A percentile compares a stretch with the other conserved stretches of the same genome.
These are phyloP conservation scores for Pantherophis vulpinus DNA, from an alignment of 2,797 vertebrate species.

Conservation along the genomic window DNA sequence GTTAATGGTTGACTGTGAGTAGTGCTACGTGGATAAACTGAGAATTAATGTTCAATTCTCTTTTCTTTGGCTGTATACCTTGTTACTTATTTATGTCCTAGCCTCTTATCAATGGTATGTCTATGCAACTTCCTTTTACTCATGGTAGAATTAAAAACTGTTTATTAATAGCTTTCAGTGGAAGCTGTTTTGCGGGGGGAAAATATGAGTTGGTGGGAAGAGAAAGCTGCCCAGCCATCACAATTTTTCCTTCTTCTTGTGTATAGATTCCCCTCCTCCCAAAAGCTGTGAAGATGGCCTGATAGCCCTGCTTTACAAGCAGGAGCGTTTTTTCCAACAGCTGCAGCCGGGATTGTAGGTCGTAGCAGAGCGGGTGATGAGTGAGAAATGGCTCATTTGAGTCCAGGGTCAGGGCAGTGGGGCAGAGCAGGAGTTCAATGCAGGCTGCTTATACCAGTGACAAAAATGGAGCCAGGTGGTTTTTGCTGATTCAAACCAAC, in stretches of 20 bases:
- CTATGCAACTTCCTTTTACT: not conserved
- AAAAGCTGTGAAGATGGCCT: not conserved
- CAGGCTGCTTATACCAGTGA: not conserved
- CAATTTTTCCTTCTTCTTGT: not conserved
- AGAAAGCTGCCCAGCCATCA: not conserved
- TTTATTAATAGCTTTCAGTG: not conserved
- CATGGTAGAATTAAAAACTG: not conserved
- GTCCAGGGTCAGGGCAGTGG: not conserved
- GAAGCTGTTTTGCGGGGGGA: not conserved
- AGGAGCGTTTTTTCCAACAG: not conserved
- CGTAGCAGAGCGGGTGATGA: not conserved
- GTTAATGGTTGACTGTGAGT: not conserved
- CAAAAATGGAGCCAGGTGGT: not conserved
- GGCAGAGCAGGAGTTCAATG: not conserved
- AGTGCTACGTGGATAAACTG: not conserved
- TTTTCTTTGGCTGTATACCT: not conserved
- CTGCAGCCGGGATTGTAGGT: not conserved
- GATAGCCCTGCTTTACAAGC: not conserved
- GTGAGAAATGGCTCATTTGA: not conserved
- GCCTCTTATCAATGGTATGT: not conserved
- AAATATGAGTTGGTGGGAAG: not conserved
- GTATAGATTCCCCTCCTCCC: not conserved
- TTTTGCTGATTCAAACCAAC: not conserved
- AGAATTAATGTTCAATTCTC: not conserved
- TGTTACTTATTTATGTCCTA: not conserved